Base-by-base conservation (phyloP, 2,113 vertebrate species). In the Rhinichthys klamathensis region DNA sequence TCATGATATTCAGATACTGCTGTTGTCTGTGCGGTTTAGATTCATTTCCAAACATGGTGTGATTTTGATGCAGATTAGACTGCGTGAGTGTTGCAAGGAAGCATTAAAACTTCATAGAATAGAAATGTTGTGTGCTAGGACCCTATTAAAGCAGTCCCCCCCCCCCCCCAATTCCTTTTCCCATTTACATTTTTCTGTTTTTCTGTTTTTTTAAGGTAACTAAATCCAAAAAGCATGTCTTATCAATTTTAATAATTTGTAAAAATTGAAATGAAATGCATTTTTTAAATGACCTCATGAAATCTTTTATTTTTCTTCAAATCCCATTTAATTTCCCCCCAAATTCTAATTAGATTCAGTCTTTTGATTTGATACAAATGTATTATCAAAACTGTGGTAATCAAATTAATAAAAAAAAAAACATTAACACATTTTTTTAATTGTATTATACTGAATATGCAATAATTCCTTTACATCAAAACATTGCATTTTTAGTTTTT, bases 41-140 rank as follows among this genome's bases (percentile, higher is more conserved):
- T 32, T 78, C 1, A 8, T 58, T n/a, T 58, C 75, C 75, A 78
- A 78, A 78, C 51, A 60, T 78, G 54, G 75, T 5, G 12, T 38
- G n/a, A n/a, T n/a, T n/a, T n/a, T n/a, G n/a, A n/a, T n/a, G n/a
- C n/a, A n/a, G n/a, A n/a, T n/a, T n/a, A n/a, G n/a, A n/a, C n/a
- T n/a, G n/a, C n/a, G 51, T 73, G 23, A 51, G 72, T 4, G 13
- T 30, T n/a, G 44, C 46, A 32, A 75, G 13, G 25, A 51, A 25
- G 46, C 25, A 30, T 75, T 12, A 6, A 49, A 76, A 54, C 27
- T 30, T 3, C 15, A 32, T 30, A 35, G 75, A 58, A 58, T 38
- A 23, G 11, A 56, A 23, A 35, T 77, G 23, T 16, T 32, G 30
- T 3, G 27, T 67, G 7, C 1, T 41, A 67, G 12, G 61, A 2